Evolutionary conservation across 2,113 vertebrate genomes (phyloP), one percentile per base, ranked within the genome.

Genomic region (Phaethornis superciliosus): DNA sequence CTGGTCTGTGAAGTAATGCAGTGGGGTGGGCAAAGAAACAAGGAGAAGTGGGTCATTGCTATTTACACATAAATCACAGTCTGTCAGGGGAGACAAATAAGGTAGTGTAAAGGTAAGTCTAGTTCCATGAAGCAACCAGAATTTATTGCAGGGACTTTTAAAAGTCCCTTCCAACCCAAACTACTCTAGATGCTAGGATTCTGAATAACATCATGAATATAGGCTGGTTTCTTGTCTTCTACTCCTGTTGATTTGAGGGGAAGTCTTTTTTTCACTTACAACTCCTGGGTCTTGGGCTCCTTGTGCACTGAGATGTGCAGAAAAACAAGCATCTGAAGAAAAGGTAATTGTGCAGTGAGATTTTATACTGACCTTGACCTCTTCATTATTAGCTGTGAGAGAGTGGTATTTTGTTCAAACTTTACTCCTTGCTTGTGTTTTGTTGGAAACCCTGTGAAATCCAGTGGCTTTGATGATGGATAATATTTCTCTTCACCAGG

Each of bases 361-460:
- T 62, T 96, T 87, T 91, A 54, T 88, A 49, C 30, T 72, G 82
- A 87, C 89, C 78, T 75, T 81, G 56, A 78, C 30, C 15, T 75
- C 64, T 56, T 81, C 23, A 40, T 77, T 89, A 32, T 71, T 52
- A 76, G 26, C 20, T 68, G 11, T 51, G 37, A 89, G 47, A 65
- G 5, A 20, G 35, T 65, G 20, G 7, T 49, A 12, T 81, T 92
- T 94, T 84, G 12, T 92, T 95, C 63, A 80, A 56, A 47, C 30
- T n/a, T 27, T 56, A 14, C 14, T 82, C 21, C 40, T 85, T 69
- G 20, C 52, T 89, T 3, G 10, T 72, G 35, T 69, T 77, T 80
- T 85, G 8, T 35, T 85, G 52, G 63, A 88, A 85, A 58, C 10
- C 24, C 6, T 44, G 13, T 88, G 70, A 82, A 85, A 52, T 64